Evolutionary conservation across 2,797 vertebrate species (phyloP).

Genomic region (Semaprochilodus insignis): DNA sequence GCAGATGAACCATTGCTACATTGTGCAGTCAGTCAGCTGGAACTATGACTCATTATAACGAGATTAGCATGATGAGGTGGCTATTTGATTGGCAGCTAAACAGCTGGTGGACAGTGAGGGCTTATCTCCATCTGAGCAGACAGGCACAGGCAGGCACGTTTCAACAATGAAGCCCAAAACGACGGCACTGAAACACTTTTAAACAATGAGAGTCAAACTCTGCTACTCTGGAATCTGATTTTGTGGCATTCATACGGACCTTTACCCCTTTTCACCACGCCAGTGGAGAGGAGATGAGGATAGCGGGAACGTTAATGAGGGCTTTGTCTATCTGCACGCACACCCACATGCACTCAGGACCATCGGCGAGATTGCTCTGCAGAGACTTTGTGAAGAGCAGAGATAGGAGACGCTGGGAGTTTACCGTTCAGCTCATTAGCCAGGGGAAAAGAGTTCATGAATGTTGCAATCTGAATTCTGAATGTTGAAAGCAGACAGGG

Average conservation of each 20-base stretch:
- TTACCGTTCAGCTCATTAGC: background rate
- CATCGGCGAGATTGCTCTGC: slow-evolving; percentile 27
- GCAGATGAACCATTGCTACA: background rate
- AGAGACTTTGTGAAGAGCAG: background rate
- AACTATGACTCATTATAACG: slow-evolving; percentile 42
- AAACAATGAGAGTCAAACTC: slow-evolving; percentile 23
- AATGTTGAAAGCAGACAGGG: background rate
- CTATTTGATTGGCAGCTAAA: slow-evolving; percentile 52
- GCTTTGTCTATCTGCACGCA: background rate
- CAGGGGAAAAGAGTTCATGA: background rate
- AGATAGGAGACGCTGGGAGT: slow-evolving; percentile 11
- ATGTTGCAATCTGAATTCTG: background rate
- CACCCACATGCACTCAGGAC: background rate
- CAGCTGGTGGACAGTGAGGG: slow-evolving; percentile 25
- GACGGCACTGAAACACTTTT: background rate
- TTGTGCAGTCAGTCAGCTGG: slow-evolving; percentile 22
- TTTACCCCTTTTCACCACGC: background rate
- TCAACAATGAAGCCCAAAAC: slow-evolving; percentile 43
- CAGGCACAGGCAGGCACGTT: slow-evolving; percentile 35
- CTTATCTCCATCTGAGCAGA: slow-evolving; percentile 57
- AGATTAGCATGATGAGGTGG: slow-evolving; percentile 20
- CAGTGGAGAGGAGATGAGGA: background rate
- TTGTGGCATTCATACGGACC: slow-evolving; percentile 16
- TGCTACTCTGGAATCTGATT: background rate
- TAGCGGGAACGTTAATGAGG: slow-evolving; percentile 16